Evolutionary conservation across 2,888 invertebrate genomes (phyloP).

Genomic region (Synanthedon myopaeformis): DNA sequence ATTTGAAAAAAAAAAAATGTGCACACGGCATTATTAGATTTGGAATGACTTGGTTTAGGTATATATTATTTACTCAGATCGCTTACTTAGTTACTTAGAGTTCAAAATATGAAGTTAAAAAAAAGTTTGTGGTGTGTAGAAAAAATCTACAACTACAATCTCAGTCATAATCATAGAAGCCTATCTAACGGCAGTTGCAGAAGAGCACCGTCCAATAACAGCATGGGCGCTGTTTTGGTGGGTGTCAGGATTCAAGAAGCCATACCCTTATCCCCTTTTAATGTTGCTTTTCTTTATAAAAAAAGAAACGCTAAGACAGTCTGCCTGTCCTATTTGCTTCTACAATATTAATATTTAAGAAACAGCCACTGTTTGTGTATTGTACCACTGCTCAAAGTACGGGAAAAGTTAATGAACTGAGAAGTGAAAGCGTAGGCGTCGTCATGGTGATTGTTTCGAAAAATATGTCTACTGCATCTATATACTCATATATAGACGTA

Average conservation of each 20-base stretch:
- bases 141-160: neutral
- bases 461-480: neutral
- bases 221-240: neutral
- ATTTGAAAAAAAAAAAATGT: too few relatives aligned
- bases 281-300: neutral
- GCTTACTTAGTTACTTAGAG: neutral
- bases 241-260: constrained; percentile 1
- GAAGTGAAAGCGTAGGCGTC: constrained; percentile 36
- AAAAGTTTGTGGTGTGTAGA: neutral
- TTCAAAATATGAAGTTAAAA: neutral
- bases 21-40: too few relatives aligned
- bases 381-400: constrained; percentile 16
- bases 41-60: neutral
- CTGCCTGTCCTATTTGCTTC: too few relatives aligned
- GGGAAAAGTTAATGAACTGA: constrained; percentile 56
- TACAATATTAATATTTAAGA: neutral
- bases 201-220: neutral
- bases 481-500: too few relatives aligned
- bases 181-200: neutral
- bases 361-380: neutral
- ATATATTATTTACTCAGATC: neutral
- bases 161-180: too few relatives aligned
- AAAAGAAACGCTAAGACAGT: too few relatives aligned
- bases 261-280: neutral
- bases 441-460: constrained; percentile 30